Conservation (phyloP, 2,888 invertebrate genomes). For the Apamea epomidion region DNA sequence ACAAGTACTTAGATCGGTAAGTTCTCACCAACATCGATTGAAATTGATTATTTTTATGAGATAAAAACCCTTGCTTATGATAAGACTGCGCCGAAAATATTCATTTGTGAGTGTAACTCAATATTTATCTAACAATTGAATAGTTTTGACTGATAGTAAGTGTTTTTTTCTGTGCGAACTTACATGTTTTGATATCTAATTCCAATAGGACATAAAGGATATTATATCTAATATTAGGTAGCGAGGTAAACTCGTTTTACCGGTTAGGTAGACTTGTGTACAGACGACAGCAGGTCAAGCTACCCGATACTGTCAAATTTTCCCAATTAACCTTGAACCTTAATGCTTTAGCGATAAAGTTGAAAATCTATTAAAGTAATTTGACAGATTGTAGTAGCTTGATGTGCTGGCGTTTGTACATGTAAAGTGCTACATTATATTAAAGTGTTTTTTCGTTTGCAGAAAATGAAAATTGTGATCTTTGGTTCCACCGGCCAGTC, state of each 20-base stretch:
- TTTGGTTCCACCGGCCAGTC: constrained; percentile 96
- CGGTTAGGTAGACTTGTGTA: constrained; percentile 15
- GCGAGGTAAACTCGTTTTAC: constrained; percentile 45
- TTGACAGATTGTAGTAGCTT: too few species aligned
- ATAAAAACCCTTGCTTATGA: constrained; percentile 4
- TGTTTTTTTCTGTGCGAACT: background rate
- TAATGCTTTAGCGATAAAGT: too few species aligned
- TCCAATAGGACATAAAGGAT: constrained; percentile 8
- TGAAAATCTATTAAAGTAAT: too few species aligned
- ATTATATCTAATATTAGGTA: constrained; percentile 6
- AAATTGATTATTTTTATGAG: constrained; percentile 24
- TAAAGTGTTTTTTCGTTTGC: constrained; percentile 53
- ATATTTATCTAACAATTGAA: background rate
- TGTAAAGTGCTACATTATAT: background rate
- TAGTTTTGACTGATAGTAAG: background rate
- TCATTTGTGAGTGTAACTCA: background rate
- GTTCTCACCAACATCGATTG: constrained; percentile 32
- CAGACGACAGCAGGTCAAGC: too few species aligned
- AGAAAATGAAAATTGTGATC: constrained; percentile 93
- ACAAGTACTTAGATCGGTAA: constrained; percentile 35
- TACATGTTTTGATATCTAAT: background rate
- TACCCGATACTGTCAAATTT: too few species aligned
- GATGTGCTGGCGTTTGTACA: too few species aligned
- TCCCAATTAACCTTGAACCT: too few species aligned
- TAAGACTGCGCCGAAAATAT: constrained; percentile 8